phyloP scores from a whole-genome alignment of 2,113 vertebrate genomes.

The Papio anubis region DNA sequence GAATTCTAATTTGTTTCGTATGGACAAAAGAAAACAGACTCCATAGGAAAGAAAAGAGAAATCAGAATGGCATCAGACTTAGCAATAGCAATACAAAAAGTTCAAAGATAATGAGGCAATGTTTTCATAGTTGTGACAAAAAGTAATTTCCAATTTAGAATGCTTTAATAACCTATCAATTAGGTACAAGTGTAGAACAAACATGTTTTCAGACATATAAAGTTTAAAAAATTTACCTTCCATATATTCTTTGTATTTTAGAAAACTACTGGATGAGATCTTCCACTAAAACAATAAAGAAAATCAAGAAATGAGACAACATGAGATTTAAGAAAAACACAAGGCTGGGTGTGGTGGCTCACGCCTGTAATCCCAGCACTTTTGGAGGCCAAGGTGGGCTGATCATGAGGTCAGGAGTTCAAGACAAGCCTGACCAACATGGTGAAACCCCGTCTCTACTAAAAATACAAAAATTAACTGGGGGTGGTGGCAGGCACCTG shows the following conservation, averaged over 20 bases:
- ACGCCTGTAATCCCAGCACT: no score
- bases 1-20: background rate
- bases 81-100: background rate
- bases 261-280: background rate
- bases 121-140: background rate
- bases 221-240: background rate
- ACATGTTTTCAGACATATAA: background rate
- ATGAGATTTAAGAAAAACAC: background rate
- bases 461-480: no score
- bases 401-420: no score
- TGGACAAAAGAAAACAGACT: background rate
- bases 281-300: background rate
- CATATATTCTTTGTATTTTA: background rate
- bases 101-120: background rate
- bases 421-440: no score
- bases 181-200: background rate
- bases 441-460: no score
- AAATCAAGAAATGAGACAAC: background rate
- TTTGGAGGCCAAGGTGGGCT: no score
- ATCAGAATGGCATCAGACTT: background rate
- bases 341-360: background rate
- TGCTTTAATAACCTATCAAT: background rate
- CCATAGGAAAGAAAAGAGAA: background rate
- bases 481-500: no score
- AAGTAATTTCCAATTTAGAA: background rate